These are phyloP conservation scores for Prunella fulvescens DNA, from an alignment of 2,113 vertebrate genomes.

Conservation along the genomic window DNA sequence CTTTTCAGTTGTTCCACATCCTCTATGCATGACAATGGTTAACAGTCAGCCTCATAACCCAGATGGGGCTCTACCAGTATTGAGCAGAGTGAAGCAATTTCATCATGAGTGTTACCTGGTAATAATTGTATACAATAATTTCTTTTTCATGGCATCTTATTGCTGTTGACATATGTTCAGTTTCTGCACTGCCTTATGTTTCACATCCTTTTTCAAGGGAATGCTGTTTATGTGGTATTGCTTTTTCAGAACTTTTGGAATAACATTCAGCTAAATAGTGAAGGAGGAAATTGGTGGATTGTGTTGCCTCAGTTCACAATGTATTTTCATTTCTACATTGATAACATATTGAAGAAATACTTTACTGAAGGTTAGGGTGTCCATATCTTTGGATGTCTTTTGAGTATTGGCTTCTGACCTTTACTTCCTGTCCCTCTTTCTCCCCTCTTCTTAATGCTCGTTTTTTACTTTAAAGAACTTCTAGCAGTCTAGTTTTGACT, in stretches of 20 bases:
- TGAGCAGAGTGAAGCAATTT: not conserved
- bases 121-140: not conserved
- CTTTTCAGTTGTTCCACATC: not conserved
- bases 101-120: not conserved
- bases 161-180: not conserved
- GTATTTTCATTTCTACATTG: not conserved
- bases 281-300: not conserved
- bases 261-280: not conserved
- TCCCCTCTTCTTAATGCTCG: not conserved
- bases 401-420: not conserved
- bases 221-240: not conserved
- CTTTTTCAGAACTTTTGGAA: not conserved
- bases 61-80: not conserved
- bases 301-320: not conserved
- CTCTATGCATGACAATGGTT: not conserved
- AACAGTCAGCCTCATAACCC: not conserved
- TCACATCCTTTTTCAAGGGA: not conserved
- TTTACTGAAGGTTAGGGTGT: not conserved
- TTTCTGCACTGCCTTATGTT: not conserved
- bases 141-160: not conserved
- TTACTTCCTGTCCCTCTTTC: not conserved
- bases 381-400: not conserved
- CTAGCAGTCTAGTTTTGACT: not conserved
- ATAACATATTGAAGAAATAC: not conserved
- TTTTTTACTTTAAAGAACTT: not conserved